Evolutionary conservation across 2,113 vertebrate genomes (phyloP), one percentile per base, ranked within the genome.

Genomic region (Ochotona curzoniae): DNA sequence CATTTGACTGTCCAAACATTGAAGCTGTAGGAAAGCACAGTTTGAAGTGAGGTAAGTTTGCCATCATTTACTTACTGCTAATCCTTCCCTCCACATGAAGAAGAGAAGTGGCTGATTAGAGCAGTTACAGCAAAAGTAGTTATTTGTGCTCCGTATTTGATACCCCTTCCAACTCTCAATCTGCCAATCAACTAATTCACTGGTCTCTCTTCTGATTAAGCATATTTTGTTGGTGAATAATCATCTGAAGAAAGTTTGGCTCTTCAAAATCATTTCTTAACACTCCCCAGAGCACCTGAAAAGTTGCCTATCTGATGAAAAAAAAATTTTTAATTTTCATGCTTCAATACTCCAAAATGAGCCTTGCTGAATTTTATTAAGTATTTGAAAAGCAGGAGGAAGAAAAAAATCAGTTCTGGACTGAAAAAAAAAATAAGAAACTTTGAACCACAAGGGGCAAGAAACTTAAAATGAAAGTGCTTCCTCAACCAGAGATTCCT

Each of bases 191-290:
- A 64, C 86, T 85, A 90, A 64, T 93, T 92, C 51, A 61, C 6
- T 60, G 15, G 10, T 76, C 47, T 94, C 74, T 60, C 49, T 75
- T 76, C 70, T 90, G 21, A 74, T 86, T 49, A 88, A 94, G 87
- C 23, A 7, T 1, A 26, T 95, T 92, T 75, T 70, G 28, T 49
- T 82, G 18, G 92, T 28, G 75, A 86, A 93, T 84, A 83, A 83
- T 69, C 73, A 63, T 90, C 66, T 60, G 15, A 83, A 80, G 47
- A 71, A 90, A 26, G 26, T 91, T 91, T 91, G 21, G 69, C 35
- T 96, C 81, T 85, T 88, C 47, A 70, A 95, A 92, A 67, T 80
- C 38, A 87, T 76, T 89, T 95, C n/a, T 73, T 88, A 93, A 90
- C 83, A 69, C n/a, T 94, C 35, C 66, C 49, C 49, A 84, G 51